A percentile compares a stretch with the other conserved stretches of the same genome.
phyloP scores from a whole-genome alignment of 2,113 vertebrate genomes.

The Trichechus manatus region DNA sequence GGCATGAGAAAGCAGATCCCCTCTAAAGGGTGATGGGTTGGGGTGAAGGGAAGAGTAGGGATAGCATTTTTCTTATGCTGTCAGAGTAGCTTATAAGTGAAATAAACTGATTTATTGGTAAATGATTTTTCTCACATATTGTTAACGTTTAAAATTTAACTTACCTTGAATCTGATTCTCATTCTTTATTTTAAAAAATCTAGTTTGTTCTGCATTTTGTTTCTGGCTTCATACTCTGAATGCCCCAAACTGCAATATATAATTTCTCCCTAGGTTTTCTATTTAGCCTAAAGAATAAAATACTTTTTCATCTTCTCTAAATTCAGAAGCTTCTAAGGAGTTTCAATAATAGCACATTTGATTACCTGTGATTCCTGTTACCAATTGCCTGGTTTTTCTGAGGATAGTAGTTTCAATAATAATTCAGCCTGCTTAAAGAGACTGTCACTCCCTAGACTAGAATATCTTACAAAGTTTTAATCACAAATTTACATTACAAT shows the following conservation, averaged over 20 bases:
- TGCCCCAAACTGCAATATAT: not conserved
- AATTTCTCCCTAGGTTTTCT: not conserved
- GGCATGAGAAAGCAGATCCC: not conserved
- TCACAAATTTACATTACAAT: not conserved
- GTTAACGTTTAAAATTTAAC: not conserved
- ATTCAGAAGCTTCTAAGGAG: not conserved
- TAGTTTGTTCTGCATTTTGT: not conserved
- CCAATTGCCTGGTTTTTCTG: not conserved
- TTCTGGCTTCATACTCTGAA: not conserved
- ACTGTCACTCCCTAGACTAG: not conserved
- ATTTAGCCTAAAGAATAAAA: not conserved
- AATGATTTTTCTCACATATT: constrained; percentile 22
- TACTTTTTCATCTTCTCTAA: not conserved
- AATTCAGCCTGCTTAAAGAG: not conserved
- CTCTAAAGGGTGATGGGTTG: not conserved
- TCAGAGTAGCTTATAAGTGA: not conserved
- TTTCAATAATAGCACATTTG: not conserved
- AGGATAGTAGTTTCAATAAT: not conserved
- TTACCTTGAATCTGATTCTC: not conserved
- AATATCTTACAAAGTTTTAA: constrained; percentile 2
- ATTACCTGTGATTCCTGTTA: not conserved
- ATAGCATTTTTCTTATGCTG: not conserved
- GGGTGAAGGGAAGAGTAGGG: not conserved
- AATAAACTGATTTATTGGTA: not conserved
- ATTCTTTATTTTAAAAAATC: not conserved